Conservation (phyloP, 1,140 invertebrate species). For the Drosophila simulans region DNA sequence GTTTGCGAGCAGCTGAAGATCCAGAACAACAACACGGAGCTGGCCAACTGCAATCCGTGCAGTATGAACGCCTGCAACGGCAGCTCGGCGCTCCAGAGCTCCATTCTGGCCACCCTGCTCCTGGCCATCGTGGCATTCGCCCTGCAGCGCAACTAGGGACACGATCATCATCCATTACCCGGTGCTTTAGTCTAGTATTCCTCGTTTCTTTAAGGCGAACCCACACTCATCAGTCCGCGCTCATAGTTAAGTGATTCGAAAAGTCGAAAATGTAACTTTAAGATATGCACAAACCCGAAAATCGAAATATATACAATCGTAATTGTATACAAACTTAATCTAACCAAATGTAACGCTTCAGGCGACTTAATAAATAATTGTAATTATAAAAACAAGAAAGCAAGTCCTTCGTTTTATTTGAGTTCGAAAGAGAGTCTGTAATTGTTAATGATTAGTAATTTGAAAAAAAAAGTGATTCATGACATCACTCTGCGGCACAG, state of each 20-base stretch:
- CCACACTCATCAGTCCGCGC: constrained; percentile 22
- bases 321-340: constrained; percentile 40
- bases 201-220: constrained; percentile 48
- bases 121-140: constrained; percentile 55
- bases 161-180: constrained; percentile 26
- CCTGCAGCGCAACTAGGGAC: constrained; percentile 53
- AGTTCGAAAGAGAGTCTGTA: too few relatives aligned
- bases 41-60: constrained; percentile 66
- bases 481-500: neutral
- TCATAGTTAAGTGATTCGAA: constrained; percentile 47
- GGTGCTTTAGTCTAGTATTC: constrained; percentile 69
- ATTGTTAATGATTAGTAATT: too few relatives aligned
- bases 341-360: constrained; percentile 63
- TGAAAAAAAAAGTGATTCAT: neutral
- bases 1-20: constrained; percentile 53
- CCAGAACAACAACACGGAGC: constrained; percentile 28
- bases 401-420: too few relatives aligned
- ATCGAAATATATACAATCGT: constrained; percentile 53
- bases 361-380: constrained; percentile 55
- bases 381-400: constrained; percentile 27
- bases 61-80: constrained; percentile 71
- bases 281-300: constrained; percentile 23
- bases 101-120: constrained; percentile 50
- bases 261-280: constrained; percentile 46
- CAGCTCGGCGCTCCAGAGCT: constrained; percentile 35